Evolutionary conservation across 2,888 invertebrate genomes (phyloP).

Genomic region (Caenorhabditis sp.): DNA sequence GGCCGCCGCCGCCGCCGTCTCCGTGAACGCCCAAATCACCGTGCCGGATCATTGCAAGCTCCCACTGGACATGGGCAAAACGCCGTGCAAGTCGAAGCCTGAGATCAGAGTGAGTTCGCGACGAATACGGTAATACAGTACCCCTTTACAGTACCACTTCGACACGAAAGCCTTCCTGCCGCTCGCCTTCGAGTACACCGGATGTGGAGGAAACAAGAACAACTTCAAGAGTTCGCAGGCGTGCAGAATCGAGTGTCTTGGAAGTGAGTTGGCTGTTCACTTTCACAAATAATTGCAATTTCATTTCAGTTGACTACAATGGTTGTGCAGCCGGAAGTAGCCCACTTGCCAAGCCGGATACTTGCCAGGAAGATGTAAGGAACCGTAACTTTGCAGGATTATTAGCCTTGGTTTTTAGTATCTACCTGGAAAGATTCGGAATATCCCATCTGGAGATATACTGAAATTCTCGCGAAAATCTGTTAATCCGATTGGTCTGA

Average conservation of each 20-base stretch:
- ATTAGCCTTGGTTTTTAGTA: too few species aligned
- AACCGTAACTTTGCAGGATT: too few species aligned
- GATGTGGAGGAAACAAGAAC: constrained; percentile 53
- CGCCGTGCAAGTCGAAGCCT: constrained; percentile 37
- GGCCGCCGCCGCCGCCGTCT: not conserved
- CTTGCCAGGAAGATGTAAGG: constrained; percentile 13
- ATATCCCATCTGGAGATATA: too few species aligned
- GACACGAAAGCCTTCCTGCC: constrained; percentile 38
- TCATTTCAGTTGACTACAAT: constrained; percentile 45
- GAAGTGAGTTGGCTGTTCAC: constrained; percentile 20
- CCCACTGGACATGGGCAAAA: constrained; percentile 31
- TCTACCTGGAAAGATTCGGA: too few species aligned
- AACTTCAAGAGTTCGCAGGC: constrained; percentile 22
- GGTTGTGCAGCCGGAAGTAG: constrained; percentile 41
- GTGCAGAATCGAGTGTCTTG: constrained; percentile 37
- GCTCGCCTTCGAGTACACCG: constrained; percentile 48
- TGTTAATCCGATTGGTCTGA: too few species aligned
- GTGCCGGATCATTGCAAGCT: constrained; percentile 21
- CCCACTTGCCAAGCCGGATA: not conserved
- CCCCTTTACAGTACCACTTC: constrained; percentile 40
- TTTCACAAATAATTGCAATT: not conserved
- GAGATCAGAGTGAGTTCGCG: constrained; percentile 33
- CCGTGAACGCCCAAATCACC: not conserved
- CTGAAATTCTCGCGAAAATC: too few species aligned
- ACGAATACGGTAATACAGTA: too few species aligned